A percentile compares a stretch with the other conserved stretches of the same genome.
These are phyloP conservation scores for Alectura lathami DNA, from an alignment of 2,113 vertebrate species.

Conservation along the genomic window DNA sequence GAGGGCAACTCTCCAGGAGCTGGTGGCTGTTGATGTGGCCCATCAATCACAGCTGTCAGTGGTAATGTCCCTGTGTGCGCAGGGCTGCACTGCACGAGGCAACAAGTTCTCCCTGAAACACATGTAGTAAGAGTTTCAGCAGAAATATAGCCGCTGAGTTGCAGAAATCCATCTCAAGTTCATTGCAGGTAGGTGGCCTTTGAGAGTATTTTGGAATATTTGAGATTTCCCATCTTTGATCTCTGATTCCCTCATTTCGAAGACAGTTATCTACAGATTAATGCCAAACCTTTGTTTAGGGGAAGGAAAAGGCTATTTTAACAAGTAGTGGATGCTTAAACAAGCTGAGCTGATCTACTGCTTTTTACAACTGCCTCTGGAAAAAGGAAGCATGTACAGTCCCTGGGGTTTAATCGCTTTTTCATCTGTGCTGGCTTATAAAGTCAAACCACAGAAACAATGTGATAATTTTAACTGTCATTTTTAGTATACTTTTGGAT, in stretches of 20 bases:
- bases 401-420: not conserved
- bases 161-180: not conserved
- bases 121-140: not conserved
- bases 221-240: not conserved
- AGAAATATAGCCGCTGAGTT: not conserved
- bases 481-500: not conserved
- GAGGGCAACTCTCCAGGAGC: not conserved
- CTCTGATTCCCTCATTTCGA: not conserved
- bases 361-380: not conserved
- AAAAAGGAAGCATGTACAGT: not conserved
- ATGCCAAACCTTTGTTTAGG: not conserved
- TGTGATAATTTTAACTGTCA: not conserved
- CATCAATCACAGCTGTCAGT: not conserved
- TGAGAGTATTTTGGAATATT: not conserved
- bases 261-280: not conserved
- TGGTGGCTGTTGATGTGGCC: not conserved
- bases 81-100: not conserved
- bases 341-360: not conserved
- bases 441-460: not conserved
- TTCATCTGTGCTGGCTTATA: not conserved
- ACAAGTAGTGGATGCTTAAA: not conserved
- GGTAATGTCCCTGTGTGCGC: not conserved
- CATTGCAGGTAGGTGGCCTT: not conserved
- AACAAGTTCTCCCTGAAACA: not conserved
- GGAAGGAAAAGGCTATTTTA: not conserved